Evolutionary conservation across 2,888 invertebrate genomes (phyloP), one percentile per base, ranked within the genome.

Genomic region (Melanostoma mellinum): DNA sequence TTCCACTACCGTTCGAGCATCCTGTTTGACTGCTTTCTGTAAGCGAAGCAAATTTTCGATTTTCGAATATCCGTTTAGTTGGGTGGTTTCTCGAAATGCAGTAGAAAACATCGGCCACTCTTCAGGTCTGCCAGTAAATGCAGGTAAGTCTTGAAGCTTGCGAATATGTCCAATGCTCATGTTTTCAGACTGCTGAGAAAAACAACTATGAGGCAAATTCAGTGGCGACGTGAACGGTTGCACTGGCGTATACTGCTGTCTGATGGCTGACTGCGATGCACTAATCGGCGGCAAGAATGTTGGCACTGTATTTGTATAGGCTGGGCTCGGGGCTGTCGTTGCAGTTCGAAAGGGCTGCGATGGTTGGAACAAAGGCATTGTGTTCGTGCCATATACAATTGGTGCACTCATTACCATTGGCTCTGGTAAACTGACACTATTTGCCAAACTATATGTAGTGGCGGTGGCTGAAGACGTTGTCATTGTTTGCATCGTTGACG

Each of bases 41-140:
- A 73, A n/a, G n/a, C 65, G 58, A 60, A 76, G 52, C 32, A 76
- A 6, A 50, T 78, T 78, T 44, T 78, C 58, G 2, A 65, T 58
- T 8, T 69, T 65, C 32, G 69, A 56, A 35, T 56, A 71, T 8
- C 40, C 32, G 50, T 6, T n/a, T 38, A 35, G 71, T 20, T 20
- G 20, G 20, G 20, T 20, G 20, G 20, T 20, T 20, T 20, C 20
- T 20, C 20, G 20, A 20, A 20, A 20, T 20, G 20, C 20, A 20
- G 20, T 20, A 20, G 20, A 20, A 20, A 20, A 20, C 20, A 72
- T 63, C 40, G 78, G 65, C 72, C 72, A 78, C 42, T 78, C 71
- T 67, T 72, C 55, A 9, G 76, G 52, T 30, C 76, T 50, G 33
- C 75, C 71, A 6, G 53, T 61, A 55, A 77, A 77, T 33, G 10